Percentiles rank a stretch among this genome's conserved stretches.
These are phyloP conservation scores for Dasyprocta punctata DNA, from an alignment of 2,113 vertebrate genomes.

Conservation along the genomic window DNA sequence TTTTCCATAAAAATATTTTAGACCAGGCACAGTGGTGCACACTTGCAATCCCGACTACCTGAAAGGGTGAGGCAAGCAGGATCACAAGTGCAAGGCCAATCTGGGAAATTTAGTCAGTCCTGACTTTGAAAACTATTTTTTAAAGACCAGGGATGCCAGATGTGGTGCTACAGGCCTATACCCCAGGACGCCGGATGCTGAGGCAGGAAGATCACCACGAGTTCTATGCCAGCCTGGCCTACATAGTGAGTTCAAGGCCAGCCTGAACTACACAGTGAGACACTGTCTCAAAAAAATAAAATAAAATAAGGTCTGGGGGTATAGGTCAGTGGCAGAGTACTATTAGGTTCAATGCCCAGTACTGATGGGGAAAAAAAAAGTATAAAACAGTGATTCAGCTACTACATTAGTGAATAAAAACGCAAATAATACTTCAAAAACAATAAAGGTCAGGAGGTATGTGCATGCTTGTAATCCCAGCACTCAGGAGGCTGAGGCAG, in stretches of 20 bases:
- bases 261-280: background rate
- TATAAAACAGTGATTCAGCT: background rate
- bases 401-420: constrained; percentile 23
- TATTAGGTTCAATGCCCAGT: background rate
- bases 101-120: background rate
- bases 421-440: constrained; percentile 6
- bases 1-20: constrained; percentile 47
- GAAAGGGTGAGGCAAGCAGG: background rate
- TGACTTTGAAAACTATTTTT: background rate
- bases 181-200: background rate
- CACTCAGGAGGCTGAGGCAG: background rate
- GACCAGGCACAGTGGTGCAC: background rate
- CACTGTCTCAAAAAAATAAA: background rate
- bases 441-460: background rate
- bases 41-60: background rate
- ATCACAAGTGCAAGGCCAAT: background rate
- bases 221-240: background rate
- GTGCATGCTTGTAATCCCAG: background rate
- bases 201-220: background rate
- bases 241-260: background rate
- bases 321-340: background rate
- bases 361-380: background rate
- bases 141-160: background rate
- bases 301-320: background rate
- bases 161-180: background rate